Evolutionary conservation across 1,140 invertebrate genomes (phyloP).

Genomic region (Drosophila bocqueti): DNA sequence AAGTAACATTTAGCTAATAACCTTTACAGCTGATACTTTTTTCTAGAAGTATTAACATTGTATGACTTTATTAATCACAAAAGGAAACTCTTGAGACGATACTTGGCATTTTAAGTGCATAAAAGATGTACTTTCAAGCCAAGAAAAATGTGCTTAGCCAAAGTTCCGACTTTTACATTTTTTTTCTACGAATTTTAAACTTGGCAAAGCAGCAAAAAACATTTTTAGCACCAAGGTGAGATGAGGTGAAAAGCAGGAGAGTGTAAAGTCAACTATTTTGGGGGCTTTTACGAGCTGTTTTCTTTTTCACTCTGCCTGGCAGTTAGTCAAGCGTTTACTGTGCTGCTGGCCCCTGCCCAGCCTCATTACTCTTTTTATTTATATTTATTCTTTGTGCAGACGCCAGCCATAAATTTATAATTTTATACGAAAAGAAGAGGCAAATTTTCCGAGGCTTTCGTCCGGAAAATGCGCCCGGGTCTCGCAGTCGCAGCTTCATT

Average conservation of each 20-base stretch:
- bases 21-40: neutral
- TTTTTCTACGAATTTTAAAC: constrained; percentile 8
- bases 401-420: constrained; percentile 77
- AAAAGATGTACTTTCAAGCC: neutral
- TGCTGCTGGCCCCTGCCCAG: constrained; percentile 44
- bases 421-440: constrained; percentile 50
- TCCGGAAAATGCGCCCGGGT: constrained; percentile 68
- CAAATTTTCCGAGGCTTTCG: constrained; percentile 70
- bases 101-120: neutral
- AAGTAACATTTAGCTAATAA: neutral
- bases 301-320: constrained; percentile 11
- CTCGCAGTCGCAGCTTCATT: constrained; percentile 51
- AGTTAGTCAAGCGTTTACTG: constrained; percentile 56
- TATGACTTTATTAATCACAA: neutral
- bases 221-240: constrained; percentile 8
- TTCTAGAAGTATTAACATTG: neutral
- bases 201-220: constrained; percentile 5
- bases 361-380: constrained; percentile 40
- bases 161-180: neutral
- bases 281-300: constrained; percentile 18
- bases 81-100: constrained; percentile 3
- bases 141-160: neutral
- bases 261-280: constrained; percentile 36
- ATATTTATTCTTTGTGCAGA: constrained; percentile 59
- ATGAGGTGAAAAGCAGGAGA: neutral